These are phyloP conservation scores for Cyprinodon brontotheroides DNA, from an alignment of 2,113 vertebrate species.

Conservation along the genomic window DNA sequence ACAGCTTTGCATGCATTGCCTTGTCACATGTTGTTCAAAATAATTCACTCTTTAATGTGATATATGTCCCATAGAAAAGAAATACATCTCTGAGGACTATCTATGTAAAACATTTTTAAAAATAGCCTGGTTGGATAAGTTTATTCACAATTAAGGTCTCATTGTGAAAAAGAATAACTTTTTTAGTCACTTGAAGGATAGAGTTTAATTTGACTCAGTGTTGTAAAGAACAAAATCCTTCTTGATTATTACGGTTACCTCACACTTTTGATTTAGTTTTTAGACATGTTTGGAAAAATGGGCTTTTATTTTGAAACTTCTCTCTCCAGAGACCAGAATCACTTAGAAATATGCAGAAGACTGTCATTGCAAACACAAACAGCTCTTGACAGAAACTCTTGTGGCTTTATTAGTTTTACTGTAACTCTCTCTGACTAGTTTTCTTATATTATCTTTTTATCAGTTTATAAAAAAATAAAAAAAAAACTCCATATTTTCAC, in stretches of 20 bases:
- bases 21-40: neutral
- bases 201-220: neutral
- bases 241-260: neutral
- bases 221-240: neutral
- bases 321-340: too few relatives aligned
- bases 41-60: neutral
- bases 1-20: neutral
- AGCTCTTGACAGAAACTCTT: too few relatives aligned
- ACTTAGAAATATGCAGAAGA: too few relatives aligned
- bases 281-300: too few relatives aligned
- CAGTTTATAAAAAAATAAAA: too few relatives aligned
- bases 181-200: neutral
- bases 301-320: too few relatives aligned
- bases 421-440: too few relatives aligned
- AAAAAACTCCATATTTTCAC: too few relatives aligned
- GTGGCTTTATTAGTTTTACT: too few relatives aligned
- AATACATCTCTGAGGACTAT: neutral
- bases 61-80: neutral
- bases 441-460: too few relatives aligned
- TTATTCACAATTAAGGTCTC: neutral
- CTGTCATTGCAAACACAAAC: too few relatives aligned
- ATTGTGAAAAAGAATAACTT: neutral
- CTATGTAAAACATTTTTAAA: neutral
- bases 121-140: neutral
- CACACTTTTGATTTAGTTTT: too few relatives aligned